Evolutionary conservation across 1,140 invertebrate species (phyloP).

Genomic region (Pachyrhynchus sulphureomaculatus): DNA sequence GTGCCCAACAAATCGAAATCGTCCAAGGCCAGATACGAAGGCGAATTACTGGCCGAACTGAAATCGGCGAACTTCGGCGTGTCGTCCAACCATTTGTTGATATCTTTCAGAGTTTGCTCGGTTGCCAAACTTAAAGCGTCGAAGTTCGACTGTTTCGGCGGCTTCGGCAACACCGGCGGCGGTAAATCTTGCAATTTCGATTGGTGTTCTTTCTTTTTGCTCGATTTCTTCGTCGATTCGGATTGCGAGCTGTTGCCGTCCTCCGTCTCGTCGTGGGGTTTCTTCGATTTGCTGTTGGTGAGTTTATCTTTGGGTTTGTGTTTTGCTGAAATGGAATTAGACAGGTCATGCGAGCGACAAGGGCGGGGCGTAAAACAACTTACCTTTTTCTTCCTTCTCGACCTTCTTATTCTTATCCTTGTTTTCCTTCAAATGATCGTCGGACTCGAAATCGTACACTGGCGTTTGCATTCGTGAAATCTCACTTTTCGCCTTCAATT

Average conservation of each 20-base stretch:
- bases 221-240: constrained; percentile 7
- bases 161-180: neutral
- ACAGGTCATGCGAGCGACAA: no score
- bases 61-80: constrained; percentile 73
- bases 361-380: constrained; percentile 29
- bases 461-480: constrained; percentile 43
- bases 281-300: neutral
- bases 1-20: constrained; percentile 53
- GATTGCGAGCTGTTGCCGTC: neutral
- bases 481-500: constrained; percentile 64
- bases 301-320: neutral
- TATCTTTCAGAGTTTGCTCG: constrained; percentile 83
- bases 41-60: constrained; percentile 72
- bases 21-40: constrained; percentile 57
- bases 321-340: neutral
- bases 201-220: constrained; percentile 24
- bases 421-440: constrained; percentile 39
- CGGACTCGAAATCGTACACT: constrained; percentile 32
- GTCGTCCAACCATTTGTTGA: constrained; percentile 85
- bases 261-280: neutral
- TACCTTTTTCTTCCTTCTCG: constrained; percentile 36
- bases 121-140: constrained; percentile 75
- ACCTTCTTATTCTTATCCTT: constrained; percentile 44
- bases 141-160: constrained; percentile 49
- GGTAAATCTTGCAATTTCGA: neutral